Evolutionary conservation across 2,113 vertebrate genomes (phyloP).

Genomic region (Baryphthengus martii): DNA sequence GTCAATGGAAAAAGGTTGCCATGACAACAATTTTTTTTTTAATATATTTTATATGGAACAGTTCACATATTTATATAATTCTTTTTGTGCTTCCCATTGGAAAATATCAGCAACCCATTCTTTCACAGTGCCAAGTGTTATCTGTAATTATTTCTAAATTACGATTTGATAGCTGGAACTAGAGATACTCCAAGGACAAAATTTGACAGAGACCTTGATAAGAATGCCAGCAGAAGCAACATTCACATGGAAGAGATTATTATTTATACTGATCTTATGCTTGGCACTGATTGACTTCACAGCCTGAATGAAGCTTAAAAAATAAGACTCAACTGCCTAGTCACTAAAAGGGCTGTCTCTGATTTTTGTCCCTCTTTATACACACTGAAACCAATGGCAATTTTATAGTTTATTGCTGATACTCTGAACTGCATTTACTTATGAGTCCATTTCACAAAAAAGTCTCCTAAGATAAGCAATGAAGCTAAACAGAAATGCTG

Average conservation of each 20-base stretch:
- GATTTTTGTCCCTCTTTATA: neutral
- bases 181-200: neutral
- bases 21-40: constrained; percentile 37
- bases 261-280: neutral
- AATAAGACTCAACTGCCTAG: neutral
- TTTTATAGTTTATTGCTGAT: neutral
- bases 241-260: neutral
- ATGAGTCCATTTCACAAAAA: neutral
- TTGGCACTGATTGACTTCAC: neutral
- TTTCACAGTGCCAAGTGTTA: constrained; percentile 38
- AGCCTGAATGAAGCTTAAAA: neutral
- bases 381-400: neutral
- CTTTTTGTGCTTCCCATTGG: constrained; percentile 20
- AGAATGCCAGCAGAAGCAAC: neutral
- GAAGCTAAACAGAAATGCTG: neutral
- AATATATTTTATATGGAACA: constrained; percentile 29
- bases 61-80: neutral
- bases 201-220: neutral
- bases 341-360: neutral
- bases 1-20: constrained; percentile 40
- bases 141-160: constrained; percentile 5
- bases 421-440: neutral
- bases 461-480: neutral
- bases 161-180: neutral
- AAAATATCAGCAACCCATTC: constrained; percentile 34